These are phyloP conservation scores for Drosophila melanogaster DNA, from an alignment of 1,140 invertebrate genomes.

Conservation along the genomic window DNA sequence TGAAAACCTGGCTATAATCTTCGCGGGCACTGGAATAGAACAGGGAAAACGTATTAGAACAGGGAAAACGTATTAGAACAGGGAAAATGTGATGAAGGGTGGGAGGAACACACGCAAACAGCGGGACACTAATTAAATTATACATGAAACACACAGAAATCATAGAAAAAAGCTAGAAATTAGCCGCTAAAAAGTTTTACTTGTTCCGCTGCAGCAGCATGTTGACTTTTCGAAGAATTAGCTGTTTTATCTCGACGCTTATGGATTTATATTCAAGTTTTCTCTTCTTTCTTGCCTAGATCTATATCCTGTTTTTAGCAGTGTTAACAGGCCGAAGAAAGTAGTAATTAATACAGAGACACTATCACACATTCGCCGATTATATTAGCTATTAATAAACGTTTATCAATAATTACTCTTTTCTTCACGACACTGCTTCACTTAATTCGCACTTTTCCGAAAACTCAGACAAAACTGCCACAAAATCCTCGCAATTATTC, in stretches of 20 bases:
- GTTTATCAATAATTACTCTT: slow-evolving; percentile 35
- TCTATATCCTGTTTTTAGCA: slow-evolving; percentile 13
- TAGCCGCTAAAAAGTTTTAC: slow-evolving; percentile 65
- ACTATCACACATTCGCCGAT: neutral
- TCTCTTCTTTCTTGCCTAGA: neutral
- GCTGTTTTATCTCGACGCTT: neutral
- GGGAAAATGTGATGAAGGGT: slow-evolving; percentile 6
- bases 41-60: neutral
- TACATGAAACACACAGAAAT: slow-evolving; percentile 52
- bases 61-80: neutral
- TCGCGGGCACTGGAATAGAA: slow-evolving; percentile 33
- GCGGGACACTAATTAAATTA: slow-evolving; percentile 70
- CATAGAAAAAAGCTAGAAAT: slow-evolving; percentile 48
- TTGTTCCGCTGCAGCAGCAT: slow-evolving; percentile 83
- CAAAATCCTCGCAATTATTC: slow-evolving; percentile 6
- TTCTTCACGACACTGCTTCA: slow-evolving; percentile 2
- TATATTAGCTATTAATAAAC: slow-evolving; percentile 2
- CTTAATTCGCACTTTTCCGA: slow-evolving; percentile 1
- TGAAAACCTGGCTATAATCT: slow-evolving; percentile 39
- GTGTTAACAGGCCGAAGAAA: slow-evolving; percentile 9
- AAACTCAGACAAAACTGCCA: slow-evolving; percentile 5
- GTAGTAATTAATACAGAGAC: neutral
- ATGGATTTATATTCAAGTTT: slow-evolving; percentile 12
- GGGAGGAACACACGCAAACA: slow-evolving; percentile 18
- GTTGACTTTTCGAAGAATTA: slow-evolving; percentile 29